These are phyloP conservation scores for Podotricha telesiphe DNA, from an alignment of 2,888 invertebrate genomes.

Conservation along the genomic window DNA sequence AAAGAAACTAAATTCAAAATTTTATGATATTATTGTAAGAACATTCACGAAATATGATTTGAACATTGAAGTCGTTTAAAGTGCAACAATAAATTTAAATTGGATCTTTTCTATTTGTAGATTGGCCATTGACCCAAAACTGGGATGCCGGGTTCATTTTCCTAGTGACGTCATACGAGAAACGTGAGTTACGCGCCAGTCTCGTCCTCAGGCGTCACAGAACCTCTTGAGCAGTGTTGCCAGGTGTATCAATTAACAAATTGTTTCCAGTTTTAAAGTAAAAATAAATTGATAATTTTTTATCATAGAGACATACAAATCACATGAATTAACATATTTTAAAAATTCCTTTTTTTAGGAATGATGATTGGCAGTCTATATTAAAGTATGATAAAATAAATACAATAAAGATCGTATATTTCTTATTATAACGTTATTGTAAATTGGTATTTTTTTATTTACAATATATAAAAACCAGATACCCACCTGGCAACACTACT, in stretches of 20 bases:
- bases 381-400: neutral
- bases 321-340: neutral
- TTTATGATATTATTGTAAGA: conserved; percentile 24
- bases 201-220: conserved; percentile 55
- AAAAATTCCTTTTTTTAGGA: neutral
- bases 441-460: neutral
- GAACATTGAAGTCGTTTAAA: conserved; percentile 30
- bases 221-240: conserved; percentile 33
- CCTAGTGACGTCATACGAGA: conserved; percentile 80
- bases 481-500: conserved; percentile 37
- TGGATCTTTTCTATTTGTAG: conserved; percentile 78
- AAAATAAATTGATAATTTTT: neutral
- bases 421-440: neutral
- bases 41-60: conserved; percentile 40
- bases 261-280: neutral
- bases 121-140: conserved; percentile 82
- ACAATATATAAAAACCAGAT: neutral
- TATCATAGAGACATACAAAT: neutral
- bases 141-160: conserved; percentile 82
- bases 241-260: conserved; percentile 30
- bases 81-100: conserved; percentile 45
- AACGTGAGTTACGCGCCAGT: conserved; percentile 73
- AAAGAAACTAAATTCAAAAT: conserved; percentile 16
- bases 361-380: neutral
- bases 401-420: neutral